Evolutionary conservation across 2,888 invertebrate species (phyloP).

Genomic region (Ceriagrion tenellum): DNA sequence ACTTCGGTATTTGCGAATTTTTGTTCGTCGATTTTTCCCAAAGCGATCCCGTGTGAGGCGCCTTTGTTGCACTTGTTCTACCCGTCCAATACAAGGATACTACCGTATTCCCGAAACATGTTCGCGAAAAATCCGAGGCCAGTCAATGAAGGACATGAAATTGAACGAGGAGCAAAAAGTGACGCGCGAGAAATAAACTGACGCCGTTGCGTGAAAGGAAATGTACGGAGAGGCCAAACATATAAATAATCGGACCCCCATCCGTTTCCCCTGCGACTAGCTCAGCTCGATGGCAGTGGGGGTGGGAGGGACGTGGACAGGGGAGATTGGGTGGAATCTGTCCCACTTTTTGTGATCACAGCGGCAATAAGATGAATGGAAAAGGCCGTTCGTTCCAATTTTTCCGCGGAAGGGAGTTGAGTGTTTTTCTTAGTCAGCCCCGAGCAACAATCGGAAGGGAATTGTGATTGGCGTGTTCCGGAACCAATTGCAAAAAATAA

Average conservation of each 20-base stretch:
- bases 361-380: constrained; percentile 29
- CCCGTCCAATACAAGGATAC: neutral
- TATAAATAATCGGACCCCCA: constrained; percentile 15
- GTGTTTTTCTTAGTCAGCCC: constrained; percentile 16
- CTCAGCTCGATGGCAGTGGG: neutral
- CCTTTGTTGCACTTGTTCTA: too few species aligned
- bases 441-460: neutral
- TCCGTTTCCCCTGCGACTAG: neutral
- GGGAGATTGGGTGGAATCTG: neutral
- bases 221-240: constrained; percentile 5
- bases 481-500: neutral
- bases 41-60: too few species aligned
- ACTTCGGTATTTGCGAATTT: too few species aligned
- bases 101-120: neutral
- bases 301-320: too few species aligned
- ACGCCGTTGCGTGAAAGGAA: neutral
- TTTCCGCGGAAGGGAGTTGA: neutral
- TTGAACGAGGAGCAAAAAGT: neutral
- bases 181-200: neutral
- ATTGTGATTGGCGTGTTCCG: neutral
- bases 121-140: neutral
- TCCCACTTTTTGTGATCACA: constrained; percentile 3
- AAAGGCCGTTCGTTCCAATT: constrained; percentile 19
- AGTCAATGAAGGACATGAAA: neutral
- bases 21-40: too few species aligned